Percentiles rank a stretch among this genome's conserved stretches.
phyloP scores from a whole-genome alignment of 2,888 invertebrate genomes.

The Eilema sororculum region DNA sequence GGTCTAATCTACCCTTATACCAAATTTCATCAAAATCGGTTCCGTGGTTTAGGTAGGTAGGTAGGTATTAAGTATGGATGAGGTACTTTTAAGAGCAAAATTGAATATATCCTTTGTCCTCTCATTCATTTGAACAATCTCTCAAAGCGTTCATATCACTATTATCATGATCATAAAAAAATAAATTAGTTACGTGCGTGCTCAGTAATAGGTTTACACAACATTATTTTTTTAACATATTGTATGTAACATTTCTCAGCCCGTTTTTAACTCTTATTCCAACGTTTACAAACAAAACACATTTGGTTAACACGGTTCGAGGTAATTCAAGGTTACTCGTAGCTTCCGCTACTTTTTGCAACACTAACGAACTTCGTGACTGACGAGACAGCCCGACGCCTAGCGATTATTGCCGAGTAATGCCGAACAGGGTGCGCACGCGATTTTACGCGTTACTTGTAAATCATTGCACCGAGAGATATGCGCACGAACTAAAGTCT shows the following conservation, averaged over 20 bases:
- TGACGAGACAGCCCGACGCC: slow-evolving; percentile 59
- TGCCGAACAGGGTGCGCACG: slow-evolving; percentile 56
- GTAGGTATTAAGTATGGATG: too few relatives aligned
- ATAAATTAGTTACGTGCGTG: neutral
- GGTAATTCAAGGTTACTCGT: slow-evolving; percentile 41
- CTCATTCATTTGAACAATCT: neutral
- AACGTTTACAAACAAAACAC: slow-evolving; percentile 17
- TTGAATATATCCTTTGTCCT: slow-evolving; percentile 4
- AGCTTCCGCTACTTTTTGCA: slow-evolving; percentile 47
- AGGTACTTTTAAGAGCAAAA: neutral
- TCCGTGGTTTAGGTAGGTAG: too few relatives aligned
- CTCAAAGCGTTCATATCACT: neutral
- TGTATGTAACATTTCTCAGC: slow-evolving; percentile 6
- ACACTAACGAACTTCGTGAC: slow-evolving; percentile 51
- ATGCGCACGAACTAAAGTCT: slow-evolving; percentile 41
- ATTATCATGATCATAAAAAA: neutral
- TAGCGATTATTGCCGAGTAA: slow-evolving; percentile 52
- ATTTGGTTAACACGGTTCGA: slow-evolving; percentile 21
- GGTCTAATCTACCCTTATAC: too few relatives aligned
- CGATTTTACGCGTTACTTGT: slow-evolving; percentile 46
- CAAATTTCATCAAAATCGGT: too few relatives aligned
- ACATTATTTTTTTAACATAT: neutral
- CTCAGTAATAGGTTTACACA: neutral
- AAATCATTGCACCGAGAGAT: slow-evolving; percentile 48
- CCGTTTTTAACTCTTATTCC: slow-evolving; percentile 13